phyloP scores from a whole-genome alignment of 2,888 invertebrate species.

The Amitus sp. region DNA sequence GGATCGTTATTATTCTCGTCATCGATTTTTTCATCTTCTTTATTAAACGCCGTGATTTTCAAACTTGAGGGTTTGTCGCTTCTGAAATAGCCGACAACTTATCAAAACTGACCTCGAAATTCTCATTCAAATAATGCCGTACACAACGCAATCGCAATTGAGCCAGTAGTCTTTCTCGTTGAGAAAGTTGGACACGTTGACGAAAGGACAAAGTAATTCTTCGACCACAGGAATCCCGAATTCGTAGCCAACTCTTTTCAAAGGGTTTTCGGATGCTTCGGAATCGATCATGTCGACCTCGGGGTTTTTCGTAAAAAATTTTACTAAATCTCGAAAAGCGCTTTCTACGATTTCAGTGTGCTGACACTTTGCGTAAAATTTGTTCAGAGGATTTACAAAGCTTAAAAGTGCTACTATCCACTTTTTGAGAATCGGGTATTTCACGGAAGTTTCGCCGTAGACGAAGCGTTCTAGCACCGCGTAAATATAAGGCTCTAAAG shows the following conservation, averaged over 20 bases:
- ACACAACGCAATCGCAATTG: constrained; percentile 26
- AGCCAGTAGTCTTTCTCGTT: constrained; percentile 48
- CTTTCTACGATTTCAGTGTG: constrained; percentile 32
- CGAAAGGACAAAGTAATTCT: constrained; percentile 38
- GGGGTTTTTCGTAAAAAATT: constrained; percentile 45
- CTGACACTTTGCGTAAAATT: constrained; percentile 31
- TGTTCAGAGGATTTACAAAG: constrained; percentile 27
- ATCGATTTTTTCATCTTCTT: constrained; percentile 11
- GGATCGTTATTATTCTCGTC: constrained; percentile 1
- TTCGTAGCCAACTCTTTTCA: constrained; percentile 46
- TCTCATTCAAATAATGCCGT: constrained; percentile 4
- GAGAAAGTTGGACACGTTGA: constrained; percentile 46
- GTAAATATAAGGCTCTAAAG: constrained; percentile 47
- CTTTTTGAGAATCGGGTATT: constrained; percentile 41
- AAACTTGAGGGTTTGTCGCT: constrained; percentile 25
- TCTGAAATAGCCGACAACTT: constrained; percentile 20
- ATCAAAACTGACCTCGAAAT: neutral
- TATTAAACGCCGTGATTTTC: constrained; percentile 24
- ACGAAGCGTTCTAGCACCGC: constrained; percentile 47
- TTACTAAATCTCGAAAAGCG: constrained; percentile 35
- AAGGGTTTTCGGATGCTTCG: no score
- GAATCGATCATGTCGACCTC: no score
- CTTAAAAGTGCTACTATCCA: constrained; percentile 37
- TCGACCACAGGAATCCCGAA: constrained; percentile 44
- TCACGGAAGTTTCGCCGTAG: constrained; percentile 33